phyloP scores from a whole-genome alignment of 2,888 invertebrate genomes.

The Cephus runcator region DNA sequence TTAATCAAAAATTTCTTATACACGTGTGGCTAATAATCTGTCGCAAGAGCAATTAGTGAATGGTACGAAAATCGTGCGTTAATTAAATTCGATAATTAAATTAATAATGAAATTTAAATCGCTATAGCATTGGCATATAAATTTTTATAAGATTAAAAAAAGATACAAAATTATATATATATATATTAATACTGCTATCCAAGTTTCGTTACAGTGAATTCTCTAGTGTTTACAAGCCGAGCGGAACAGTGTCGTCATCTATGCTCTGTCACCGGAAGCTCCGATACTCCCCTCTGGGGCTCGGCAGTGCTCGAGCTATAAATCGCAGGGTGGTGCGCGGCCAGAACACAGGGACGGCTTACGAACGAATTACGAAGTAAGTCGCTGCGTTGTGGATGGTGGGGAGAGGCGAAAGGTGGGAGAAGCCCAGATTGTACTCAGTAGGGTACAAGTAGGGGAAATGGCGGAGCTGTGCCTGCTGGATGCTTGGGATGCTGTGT shows the following conservation, averaged over 20 bases:
- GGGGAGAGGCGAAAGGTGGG: not conserved
- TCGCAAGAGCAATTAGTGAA: not conserved
- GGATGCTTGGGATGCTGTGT: not conserved
- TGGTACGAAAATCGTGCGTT: not conserved
- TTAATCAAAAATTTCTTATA: not conserved
- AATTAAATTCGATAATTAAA: not conserved
- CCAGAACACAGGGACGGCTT: not conserved
- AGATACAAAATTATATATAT: not conserved
- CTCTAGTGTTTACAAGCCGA: not conserved
- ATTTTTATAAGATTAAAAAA: not conserved
- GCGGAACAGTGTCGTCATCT: not conserved
- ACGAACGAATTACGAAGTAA: not conserved
- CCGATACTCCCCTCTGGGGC: not conserved
- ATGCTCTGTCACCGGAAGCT: not conserved
- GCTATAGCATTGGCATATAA: not conserved
- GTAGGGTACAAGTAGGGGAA: not conserved
- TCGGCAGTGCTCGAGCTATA: not conserved
- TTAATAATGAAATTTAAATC: not conserved
- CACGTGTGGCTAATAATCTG: not conserved
- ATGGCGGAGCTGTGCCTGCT: not conserved
- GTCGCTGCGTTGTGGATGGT: not conserved
- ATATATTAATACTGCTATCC: not conserved
- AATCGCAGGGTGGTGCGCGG: not conserved
- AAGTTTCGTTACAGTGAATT: not conserved
- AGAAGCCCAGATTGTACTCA: not conserved